These are phyloP conservation scores for Papilio polytes DNA, from an alignment of 1,140 invertebrate genomes.

Conservation along the genomic window DNA sequence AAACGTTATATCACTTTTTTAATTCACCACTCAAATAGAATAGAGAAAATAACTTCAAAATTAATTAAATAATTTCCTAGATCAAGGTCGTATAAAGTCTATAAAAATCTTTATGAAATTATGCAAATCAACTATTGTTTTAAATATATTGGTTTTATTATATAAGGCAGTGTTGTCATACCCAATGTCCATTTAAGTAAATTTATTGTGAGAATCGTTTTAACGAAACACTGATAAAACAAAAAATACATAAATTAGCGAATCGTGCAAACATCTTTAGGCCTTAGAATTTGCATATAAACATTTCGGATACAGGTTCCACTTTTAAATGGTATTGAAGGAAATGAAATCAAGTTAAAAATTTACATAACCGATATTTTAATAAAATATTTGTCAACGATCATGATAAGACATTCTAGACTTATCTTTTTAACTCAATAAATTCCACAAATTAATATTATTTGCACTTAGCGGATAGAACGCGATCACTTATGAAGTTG, in stretches of 20 bases:
- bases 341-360: constrained; percentile 12
- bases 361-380: background rate
- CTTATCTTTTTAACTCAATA: background rate
- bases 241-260: constrained; percentile 9
- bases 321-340: background rate
- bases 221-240: background rate
- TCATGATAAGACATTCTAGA: background rate
- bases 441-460: too few species aligned
- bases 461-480: too few species aligned
- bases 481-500: too few species aligned
- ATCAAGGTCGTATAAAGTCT: too few species aligned
- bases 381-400: background rate
- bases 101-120: background rate
- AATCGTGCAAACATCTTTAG: constrained; percentile 5
- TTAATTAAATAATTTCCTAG: too few species aligned
- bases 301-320: background rate
- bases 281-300: constrained; percentile 22
- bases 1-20: background rate
- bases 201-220: constrained; percentile 5
- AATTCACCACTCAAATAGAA: background rate
- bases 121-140: background rate
- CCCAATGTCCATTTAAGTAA: background rate
- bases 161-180: background rate
- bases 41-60: too few species aligned
- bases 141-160: background rate